Evolutionary conservation across 2,113 vertebrate species (phyloP), one percentile per base, ranked within the genome.

Genomic region (Empidonax alnorum): DNA sequence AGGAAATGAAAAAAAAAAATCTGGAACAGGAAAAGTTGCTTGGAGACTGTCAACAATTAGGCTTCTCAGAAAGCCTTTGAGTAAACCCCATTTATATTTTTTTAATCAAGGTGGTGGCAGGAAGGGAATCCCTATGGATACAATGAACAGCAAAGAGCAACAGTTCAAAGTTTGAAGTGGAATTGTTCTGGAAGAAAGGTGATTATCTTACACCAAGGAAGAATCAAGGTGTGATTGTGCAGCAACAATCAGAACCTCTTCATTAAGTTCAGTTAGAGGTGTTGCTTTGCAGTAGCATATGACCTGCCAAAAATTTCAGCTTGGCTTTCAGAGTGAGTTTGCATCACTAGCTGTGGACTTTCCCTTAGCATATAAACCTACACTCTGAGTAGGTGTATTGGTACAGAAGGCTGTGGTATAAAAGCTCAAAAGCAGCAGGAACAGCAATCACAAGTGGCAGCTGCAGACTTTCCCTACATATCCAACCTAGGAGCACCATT

Each of bases 401-500:
- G 8, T 16, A 9, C 7, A 21, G 65, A 28, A 71, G n/a, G 27
- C 12, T 56, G 12, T 5, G 65, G 23, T 17, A 56, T 1, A 19
- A 72, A 59, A 75, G 16, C 22, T 80, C 33, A 19, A 1, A 1
- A 58, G 24, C 12, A 37, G 8, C 22, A 71, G n/a, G 10, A 73
- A 31, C 16, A 56, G 47, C 18, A 66, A 23, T 10, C 19, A 24
- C 24, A 87, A 20, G 13, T 4, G 9, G 17, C 52, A 75, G 23
- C 42, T 10, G 28, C 44, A 73, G n/a, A 58, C 24, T 28, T 49
- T 12, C 20, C 44, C 39, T n/a, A 9, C 4, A 4, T 33, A 49
- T 7, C 31, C 5, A 3, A 16, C 24, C 18, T 2, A 3, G 50
- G 28, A 84, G 9, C 31, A 37, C 8, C 3, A 2, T 31, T 7